Percentiles rank a stretch among this genome's conserved stretches.
These are phyloP conservation scores for Myotis pilosus DNA, from an alignment of 2,797 vertebrate species.

Conservation along the genomic window DNA sequence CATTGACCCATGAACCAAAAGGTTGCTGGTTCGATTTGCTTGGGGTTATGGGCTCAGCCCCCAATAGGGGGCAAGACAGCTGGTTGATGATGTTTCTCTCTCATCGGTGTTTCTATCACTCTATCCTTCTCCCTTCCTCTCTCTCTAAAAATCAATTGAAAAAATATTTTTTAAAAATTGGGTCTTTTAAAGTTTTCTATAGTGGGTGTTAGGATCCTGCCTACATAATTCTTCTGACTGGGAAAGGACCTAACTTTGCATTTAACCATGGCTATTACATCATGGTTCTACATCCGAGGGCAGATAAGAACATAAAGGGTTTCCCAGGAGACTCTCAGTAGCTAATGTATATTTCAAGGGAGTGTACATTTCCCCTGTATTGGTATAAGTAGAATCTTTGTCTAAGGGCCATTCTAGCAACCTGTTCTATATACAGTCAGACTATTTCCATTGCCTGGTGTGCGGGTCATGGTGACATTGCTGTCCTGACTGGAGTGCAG, in stretches of 20 bases:
- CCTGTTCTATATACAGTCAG: neutral
- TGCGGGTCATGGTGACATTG: neutral
- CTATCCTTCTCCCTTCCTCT: no score
- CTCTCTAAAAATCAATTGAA: no score
- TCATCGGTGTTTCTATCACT: no score
- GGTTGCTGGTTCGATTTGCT: no score
- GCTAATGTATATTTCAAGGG: neutral
- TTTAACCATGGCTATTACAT: neutral
- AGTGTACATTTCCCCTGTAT: neutral
- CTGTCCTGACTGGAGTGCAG: neutral
- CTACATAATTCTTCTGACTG: neutral
- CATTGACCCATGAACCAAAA: no score
- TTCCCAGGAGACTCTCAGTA: neutral
- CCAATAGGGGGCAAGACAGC: no score
- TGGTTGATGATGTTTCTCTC: no score
- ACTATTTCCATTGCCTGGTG: neutral
- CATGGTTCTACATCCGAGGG: neutral
- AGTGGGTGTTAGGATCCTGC: neutral
- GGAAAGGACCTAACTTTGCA: neutral
- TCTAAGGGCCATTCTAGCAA: neutral
- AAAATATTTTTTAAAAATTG: neutral
- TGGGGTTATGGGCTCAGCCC: no score
- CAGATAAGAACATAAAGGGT: neutral
- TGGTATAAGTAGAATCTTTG: neutral
- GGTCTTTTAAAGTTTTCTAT: neutral